Conservation (phyloP, 2,113 vertebrate genomes). For the Hassar affinis region DNA sequence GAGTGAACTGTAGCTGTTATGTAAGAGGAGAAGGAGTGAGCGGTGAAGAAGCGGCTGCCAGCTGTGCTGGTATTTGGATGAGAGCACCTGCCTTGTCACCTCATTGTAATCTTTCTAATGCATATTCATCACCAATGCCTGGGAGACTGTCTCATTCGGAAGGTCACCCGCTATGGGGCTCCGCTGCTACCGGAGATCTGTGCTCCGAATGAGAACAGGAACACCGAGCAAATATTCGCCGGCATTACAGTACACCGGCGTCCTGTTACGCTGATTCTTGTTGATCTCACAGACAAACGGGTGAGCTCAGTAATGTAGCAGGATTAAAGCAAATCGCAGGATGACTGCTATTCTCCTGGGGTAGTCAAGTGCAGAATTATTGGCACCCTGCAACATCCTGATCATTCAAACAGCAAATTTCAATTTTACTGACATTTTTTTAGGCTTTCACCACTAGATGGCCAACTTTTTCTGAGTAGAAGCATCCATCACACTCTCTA, state of each 20-base stretch:
- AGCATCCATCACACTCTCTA: too few relatives aligned
- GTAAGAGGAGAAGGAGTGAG: slow-evolving; percentile 61
- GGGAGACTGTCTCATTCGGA: slow-evolving; percentile 63
- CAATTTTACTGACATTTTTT: neutral
- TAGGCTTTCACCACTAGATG: neutral
- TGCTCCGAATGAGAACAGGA: slow-evolving; percentile 36
- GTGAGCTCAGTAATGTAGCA: neutral
- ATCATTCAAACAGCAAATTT: neutral
- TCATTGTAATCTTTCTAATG: slow-evolving; percentile 67
- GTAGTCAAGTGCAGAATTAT: neutral
- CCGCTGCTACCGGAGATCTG: slow-evolving; percentile 28
- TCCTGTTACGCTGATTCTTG: slow-evolving; percentile 7
- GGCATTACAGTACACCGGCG: slow-evolving; percentile 24
- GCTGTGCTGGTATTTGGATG: slow-evolving; percentile 63
- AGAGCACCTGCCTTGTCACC: slow-evolving; percentile 67
- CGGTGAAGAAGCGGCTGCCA: slow-evolving; percentile 64
- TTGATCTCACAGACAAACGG: neutral
- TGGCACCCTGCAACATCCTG: neutral
- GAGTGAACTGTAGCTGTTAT: slow-evolving; percentile 54
- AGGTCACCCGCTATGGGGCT: slow-evolving; percentile 57
- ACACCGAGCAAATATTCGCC: slow-evolving; percentile 46
- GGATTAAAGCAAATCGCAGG: neutral
- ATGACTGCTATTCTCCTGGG: neutral
- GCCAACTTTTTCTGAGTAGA: neutral
- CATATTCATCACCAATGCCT: slow-evolving; percentile 67